Evolutionary conservation across 2,888 invertebrate genomes (phyloP).

Genomic region (Aphodius sticticus): DNA sequence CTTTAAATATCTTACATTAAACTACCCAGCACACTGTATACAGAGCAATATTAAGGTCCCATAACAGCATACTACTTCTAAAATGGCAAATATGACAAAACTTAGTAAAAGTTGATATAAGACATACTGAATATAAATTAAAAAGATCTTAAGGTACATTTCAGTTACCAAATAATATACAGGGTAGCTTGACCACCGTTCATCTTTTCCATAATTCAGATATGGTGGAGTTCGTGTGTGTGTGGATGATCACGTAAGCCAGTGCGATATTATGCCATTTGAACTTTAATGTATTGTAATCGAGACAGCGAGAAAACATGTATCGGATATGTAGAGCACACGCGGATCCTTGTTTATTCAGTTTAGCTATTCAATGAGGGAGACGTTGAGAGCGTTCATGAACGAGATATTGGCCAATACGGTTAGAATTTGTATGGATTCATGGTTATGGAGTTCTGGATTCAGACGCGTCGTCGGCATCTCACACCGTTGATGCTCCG

Average conservation of each 20-base stretch:
- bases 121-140: too few species aligned
- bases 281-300: slow-evolving; percentile 4
- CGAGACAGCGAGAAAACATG: neutral
- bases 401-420: neutral
- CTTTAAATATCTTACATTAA: too few species aligned
- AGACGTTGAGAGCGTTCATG: neutral
- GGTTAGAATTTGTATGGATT: neutral
- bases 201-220: neutral
- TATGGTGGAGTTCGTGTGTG: neutral
- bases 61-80: too few species aligned
- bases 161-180: too few species aligned
- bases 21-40: too few species aligned
- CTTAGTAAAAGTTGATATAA: too few species aligned
- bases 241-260: slow-evolving; percentile 4
- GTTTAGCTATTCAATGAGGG: neutral
- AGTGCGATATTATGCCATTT: neutral
- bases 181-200: too few species aligned
- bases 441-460: neutral
- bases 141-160: too few species aligned
- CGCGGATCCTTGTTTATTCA: neutral
- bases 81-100: too few species aligned
- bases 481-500: neutral
- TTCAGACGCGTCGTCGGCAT: neutral
- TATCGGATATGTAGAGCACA: neutral
- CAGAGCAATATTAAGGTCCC: too few species aligned